Conservation (phyloP, 2,113 vertebrate genomes). For the Mormoops blainvillei region DNA sequence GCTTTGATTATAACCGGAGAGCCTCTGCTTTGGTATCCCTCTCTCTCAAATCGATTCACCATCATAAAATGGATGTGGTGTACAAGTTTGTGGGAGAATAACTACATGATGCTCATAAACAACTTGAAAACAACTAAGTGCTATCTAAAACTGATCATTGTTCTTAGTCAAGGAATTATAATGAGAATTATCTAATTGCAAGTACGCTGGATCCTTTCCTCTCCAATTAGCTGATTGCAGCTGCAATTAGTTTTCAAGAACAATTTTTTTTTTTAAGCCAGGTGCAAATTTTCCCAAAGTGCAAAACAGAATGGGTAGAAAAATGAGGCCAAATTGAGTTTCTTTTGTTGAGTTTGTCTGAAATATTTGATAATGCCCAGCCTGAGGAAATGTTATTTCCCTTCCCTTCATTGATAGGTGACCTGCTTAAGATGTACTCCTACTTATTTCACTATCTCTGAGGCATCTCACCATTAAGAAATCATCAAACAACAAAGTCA, state of each 20-base stretch:
- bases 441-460: neutral
- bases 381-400: neutral
- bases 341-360: neutral
- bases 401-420: neutral
- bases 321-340: neutral
- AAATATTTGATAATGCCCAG: neutral
- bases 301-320: neutral
- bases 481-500: neutral
- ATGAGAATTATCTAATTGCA: neutral
- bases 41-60: neutral
- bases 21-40: neutral
- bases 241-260: constrained; percentile 21
- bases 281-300: constrained; percentile 9
- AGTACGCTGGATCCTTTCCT: neutral
- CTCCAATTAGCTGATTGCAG: neutral
- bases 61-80: neutral
- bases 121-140: neutral
- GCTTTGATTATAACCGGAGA: neutral
- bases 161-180: neutral
- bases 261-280: neutral
- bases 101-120: neutral
- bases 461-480: neutral
- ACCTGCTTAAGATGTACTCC: neutral
- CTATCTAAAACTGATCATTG: neutral
- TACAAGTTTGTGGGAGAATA: neutral